These are phyloP conservation scores for Anthophora plumipes DNA, from an alignment of 2,888 invertebrate species.

Conservation along the genomic window DNA sequence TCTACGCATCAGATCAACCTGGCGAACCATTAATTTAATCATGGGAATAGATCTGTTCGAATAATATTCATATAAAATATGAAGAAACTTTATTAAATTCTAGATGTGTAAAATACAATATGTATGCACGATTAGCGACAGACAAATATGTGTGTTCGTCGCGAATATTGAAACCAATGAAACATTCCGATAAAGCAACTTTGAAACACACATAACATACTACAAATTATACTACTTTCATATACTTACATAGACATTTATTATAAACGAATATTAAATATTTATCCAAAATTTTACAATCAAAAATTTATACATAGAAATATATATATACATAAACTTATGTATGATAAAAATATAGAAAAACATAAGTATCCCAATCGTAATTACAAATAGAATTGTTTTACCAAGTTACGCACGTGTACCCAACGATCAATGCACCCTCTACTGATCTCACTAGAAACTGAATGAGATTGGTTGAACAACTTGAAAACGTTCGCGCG, in stretches of 20 bases:
- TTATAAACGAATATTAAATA: background rate
- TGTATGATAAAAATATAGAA: background rate
- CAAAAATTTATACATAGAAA: background rate
- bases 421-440: constrained; percentile 24
- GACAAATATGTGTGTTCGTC: background rate
- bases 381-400: background rate
- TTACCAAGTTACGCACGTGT: background rate
- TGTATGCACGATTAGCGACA: background rate
- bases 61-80: constrained; percentile 31
- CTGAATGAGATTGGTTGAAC: background rate
- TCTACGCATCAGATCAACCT: constrained; percentile 24
- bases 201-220: background rate
- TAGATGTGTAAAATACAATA: background rate
- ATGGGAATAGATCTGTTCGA: constrained; percentile 40
- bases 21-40: constrained; percentile 33
- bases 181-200: background rate
- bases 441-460: constrained; percentile 19
- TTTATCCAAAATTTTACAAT: background rate
- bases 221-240: background rate
- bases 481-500: constrained; percentile 38
- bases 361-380: background rate
- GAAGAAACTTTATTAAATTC: constrained; percentile 13
- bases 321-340: background rate
- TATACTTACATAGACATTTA: background rate
- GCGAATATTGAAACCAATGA: constrained; percentile 1